Evolutionary conservation across 2,888 invertebrate species (phyloP), one percentile per base, ranked within the genome.

Genomic region (Xestia sexstrigata): DNA sequence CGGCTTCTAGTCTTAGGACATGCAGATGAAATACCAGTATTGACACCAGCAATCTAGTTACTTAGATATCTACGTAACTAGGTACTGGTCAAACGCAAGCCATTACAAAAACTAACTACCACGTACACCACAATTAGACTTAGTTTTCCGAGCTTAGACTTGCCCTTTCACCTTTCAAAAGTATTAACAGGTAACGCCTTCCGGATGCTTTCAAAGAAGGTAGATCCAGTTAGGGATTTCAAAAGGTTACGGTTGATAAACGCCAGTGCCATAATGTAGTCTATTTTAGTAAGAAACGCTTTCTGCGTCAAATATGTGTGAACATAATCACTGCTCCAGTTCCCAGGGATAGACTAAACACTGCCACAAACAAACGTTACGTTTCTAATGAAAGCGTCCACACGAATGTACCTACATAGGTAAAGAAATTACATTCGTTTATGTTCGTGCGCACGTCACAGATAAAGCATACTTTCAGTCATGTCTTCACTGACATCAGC

Each of bases 291-390:
- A 49, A 35, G 17, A 55, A 60, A 35, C 30, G 30, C 4, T 39
- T 74, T 20, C 13, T 26, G 17, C 15, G 6, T 15, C 26, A 65
- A 55, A 79, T 45, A 26, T 70, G 30, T 62, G 2, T 11, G 20
- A 69, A 47, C 55, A 66, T 6, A 20, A 52, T 17, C 23, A 15
- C 7, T 52, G 55, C 23, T 67, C 70, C 23, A 55, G 47, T 49
- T 62, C 23, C 35, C n/a, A 30, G 47, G 23, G 49, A 9, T 5
- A 72, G 73, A 79, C 84, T 70, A 83, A 69, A 81, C 58, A 83
- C 26, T 26, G 5, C 4, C 30, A 47, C 49, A 49, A 20, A 71
- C 78, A 71, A 42, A 83, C 23, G 35, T 30, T 55, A 39, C 45
- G 30, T 30, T 55, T 65, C n/a, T 65, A 26, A 75, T 47, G 2